Percentiles rank a stretch among this genome's conserved stretches.
Evolutionary conservation across 2,113 vertebrate species (phyloP).

Genomic region (Anoura caudifer): DNA sequence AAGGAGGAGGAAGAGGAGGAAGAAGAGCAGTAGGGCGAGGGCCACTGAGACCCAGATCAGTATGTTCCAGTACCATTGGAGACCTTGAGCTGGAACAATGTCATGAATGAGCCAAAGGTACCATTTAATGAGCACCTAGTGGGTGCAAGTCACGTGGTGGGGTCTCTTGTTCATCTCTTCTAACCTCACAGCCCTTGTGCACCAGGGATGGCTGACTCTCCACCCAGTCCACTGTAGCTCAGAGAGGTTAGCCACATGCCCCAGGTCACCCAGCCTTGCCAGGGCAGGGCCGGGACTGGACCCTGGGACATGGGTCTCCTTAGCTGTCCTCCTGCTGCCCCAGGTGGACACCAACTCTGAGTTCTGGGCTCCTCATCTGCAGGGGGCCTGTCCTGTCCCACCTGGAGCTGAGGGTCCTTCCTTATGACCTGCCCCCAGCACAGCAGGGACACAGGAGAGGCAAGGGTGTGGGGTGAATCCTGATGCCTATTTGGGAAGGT

Average conservation of each 20-base stretch:
- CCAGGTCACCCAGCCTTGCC: background rate
- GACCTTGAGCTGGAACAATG: background rate
- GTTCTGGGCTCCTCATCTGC: background rate
- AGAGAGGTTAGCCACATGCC: fast-evolving
- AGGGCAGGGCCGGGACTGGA: background rate
- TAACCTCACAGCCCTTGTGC: fast-evolving
- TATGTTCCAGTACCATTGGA: fast-evolving
- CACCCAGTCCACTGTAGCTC: background rate
- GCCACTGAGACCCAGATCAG: fast-evolving
- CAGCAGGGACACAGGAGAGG: background rate
- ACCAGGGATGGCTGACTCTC: fast-evolving
- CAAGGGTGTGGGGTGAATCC: background rate
- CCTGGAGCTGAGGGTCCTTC: background rate
- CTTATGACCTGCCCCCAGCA: background rate
- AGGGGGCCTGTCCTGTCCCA: background rate
- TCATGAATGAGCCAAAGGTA: fast-evolving
- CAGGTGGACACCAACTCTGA: background rate
- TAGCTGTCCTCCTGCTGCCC: background rate
- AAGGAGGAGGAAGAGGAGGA: background rate
- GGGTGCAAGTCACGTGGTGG: fast-evolving
- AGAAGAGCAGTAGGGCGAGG: background rate
- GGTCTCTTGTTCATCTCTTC: background rate
- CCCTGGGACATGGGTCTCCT: background rate
- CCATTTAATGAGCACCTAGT: background rate
- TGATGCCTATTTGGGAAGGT: background rate